Percentiles rank a stretch among this genome's conserved stretches.
Conservation (phyloP, 2,797 vertebrate species). For the Fistularia commersonii region DNA sequence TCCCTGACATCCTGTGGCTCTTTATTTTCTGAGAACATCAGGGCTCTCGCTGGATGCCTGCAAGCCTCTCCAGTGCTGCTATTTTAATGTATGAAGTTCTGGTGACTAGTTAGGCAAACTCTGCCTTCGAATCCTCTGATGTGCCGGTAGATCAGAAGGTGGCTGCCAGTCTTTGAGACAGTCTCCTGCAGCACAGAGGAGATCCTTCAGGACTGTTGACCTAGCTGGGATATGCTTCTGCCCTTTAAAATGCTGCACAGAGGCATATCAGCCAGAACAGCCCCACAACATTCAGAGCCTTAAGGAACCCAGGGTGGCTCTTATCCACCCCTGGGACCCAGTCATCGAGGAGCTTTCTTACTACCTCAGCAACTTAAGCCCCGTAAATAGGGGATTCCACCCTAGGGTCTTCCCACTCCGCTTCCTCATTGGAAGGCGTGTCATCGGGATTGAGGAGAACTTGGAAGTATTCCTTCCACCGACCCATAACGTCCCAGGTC, state of each 20-base stretch:
- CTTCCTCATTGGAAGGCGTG: no score
- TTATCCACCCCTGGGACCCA: no score
- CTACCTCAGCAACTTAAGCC: no score
- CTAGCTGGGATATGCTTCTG: constrained; percentile 52
- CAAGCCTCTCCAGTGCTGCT: constrained; percentile 45
- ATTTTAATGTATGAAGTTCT: constrained; percentile 52
- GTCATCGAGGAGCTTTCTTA: no score
- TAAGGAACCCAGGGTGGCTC: no score
- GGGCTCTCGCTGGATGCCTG: constrained; percentile 35
- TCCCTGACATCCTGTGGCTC: constrained; percentile 15
- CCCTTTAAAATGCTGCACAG: constrained; percentile 38
- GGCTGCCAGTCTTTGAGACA: constrained; percentile 60
- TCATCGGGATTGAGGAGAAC: no score
- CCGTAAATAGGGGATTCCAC: no score
- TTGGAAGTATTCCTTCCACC: no score
- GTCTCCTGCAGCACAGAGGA: constrained; percentile 42
- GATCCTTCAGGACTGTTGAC: constrained; percentile 57
- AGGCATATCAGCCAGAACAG: not conserved
- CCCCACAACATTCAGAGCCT: no score
- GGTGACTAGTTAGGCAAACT: constrained; percentile 36
- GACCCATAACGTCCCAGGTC: no score
- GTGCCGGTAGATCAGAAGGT: constrained; percentile 58
- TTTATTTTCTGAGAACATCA: constrained; percentile 40
- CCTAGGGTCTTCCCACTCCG: no score
- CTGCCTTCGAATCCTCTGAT: constrained; percentile 68